Conservation (phyloP, 2,888 invertebrate species). For the Drosophila acutilabella region DNA sequence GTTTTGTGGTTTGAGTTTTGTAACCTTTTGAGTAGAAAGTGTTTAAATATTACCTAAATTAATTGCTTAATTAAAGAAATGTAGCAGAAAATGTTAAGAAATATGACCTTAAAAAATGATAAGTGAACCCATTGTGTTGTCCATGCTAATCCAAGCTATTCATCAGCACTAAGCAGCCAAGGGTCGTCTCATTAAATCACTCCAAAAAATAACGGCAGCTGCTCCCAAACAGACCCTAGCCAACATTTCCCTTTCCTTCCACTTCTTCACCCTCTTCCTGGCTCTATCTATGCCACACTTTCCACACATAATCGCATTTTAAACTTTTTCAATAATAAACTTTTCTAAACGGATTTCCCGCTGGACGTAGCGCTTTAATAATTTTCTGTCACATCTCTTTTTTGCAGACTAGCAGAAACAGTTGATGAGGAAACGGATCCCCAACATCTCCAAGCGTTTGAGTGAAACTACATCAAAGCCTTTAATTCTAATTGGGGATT, state of each 20-base stretch:
- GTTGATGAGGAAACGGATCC: conserved; percentile 48
- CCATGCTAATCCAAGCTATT: conserved; percentile 54
- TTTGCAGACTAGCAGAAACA: conserved; percentile 45
- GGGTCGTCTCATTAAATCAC: conserved; percentile 62
- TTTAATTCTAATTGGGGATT: conserved; percentile 80
- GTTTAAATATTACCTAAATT: neutral
- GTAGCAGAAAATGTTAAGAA: neutral
- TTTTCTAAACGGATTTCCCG: conserved; percentile 79
- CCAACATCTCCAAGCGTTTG: conserved; percentile 16
- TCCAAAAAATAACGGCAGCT: conserved; percentile 54
- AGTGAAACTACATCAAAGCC: conserved; percentile 63
- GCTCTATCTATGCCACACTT: conserved; percentile 5
- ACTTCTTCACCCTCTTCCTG: neutral
- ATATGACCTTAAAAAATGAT: neutral
- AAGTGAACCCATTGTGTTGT: conserved; percentile 5
- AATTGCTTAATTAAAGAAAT: neutral
- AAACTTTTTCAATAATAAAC: conserved; percentile 79
- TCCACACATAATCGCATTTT: conserved; percentile 75
- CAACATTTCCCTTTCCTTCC: neutral
- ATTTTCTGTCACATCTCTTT: conserved; percentile 62
- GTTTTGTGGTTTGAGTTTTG: too few species aligned
- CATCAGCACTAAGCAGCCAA: conserved; percentile 45
- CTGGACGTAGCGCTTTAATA: conserved; percentile 77
- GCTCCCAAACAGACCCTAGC: conserved; percentile 27
- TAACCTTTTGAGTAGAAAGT: neutral